Evolutionary conservation across 2,113 vertebrate genomes (phyloP), one percentile per base, ranked within the genome.

Genomic region (Mus spicilegus): DNA sequence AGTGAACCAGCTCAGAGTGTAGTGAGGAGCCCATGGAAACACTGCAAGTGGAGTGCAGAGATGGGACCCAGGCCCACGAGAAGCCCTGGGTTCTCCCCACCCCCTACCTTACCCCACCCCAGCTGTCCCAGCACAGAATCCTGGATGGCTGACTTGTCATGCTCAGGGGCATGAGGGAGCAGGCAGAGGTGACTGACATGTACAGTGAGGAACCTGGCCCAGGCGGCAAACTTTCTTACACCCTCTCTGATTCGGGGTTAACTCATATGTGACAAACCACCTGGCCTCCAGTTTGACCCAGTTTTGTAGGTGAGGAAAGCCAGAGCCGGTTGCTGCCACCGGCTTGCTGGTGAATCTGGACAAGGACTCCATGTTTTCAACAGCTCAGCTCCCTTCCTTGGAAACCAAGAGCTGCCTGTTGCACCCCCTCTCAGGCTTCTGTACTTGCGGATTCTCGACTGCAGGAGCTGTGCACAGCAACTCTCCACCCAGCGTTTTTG

Each of bases 201-300:
- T 84, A 67, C 0, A 24, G 8, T 6, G 20, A 58, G 95, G 33
- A 75, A 5, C 80, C 69, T 36, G 89, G 70, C 1, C 30, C 65
- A 7, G 87, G 54, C 14, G 42, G 78, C 6, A 42, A 80, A n/a
- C 72, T 82, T 80, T 46, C 76, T 90, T 70, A 58, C 6, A 11
- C 86, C 30, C 70, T 46, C 51, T 36, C 58, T 95, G 94, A 77
- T 87, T 84, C 84, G 73, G 61, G 78, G 73, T 51, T 89, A 49
- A 24, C 28, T 96, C 93, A 96, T 92, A 7, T 87, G 7, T 73
- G 81, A 93, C 77, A 42, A 51, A 96, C 5, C 76, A 94, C 4
- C 54, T 77, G 80, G 30, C 89, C 93, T 82, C 46, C 5, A 77
- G 16, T 0, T 3, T 84, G 63, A 91, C 70, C 94, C 24, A 42